Conservation (phyloP, 1,140 invertebrate genomes). For the Medauroidea extradentata region DNA sequence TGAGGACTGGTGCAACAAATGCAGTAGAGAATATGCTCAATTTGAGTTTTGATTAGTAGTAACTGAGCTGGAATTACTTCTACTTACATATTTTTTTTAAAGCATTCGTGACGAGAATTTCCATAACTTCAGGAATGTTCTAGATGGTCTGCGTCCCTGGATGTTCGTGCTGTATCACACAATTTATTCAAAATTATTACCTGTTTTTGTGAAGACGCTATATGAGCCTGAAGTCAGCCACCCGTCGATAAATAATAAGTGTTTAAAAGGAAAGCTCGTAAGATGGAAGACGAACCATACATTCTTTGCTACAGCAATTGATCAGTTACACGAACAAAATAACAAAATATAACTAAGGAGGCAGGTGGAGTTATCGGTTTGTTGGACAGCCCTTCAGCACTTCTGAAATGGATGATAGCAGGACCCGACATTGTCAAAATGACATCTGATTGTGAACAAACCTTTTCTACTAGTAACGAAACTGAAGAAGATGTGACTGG, state of each 20-base stretch:
- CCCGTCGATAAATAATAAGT: neutral
- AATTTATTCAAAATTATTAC: conserved; percentile 25
- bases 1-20: conserved; percentile 4
- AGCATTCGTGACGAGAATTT: conserved; percentile 20
- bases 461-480: no score
- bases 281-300: conserved; percentile 17
- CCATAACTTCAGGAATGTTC: conserved; percentile 18
- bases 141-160: conserved; percentile 19
- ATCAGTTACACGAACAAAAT: conserved; percentile 30
- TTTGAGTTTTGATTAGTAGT: conserved; percentile 10
- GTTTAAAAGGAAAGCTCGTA: conserved; percentile 16
- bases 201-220: conserved; percentile 28
- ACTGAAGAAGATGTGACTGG: no score
- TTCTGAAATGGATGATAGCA: no score
- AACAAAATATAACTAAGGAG: conserved; percentile 24
- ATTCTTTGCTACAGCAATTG: conserved; percentile 25
- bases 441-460: no score
- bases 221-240: neutral
- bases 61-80: conserved; percentile 8
- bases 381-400: no score
- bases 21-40: conserved; percentile 10
- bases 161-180: conserved; percentile 26
- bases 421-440: no score
- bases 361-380: no score
- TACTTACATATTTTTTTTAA: conserved; percentile 9